Percentiles rank a stretch among this genome's conserved stretches.
phyloP scores from a whole-genome alignment of 2,888 invertebrate species.

The Automeris io region DNA sequence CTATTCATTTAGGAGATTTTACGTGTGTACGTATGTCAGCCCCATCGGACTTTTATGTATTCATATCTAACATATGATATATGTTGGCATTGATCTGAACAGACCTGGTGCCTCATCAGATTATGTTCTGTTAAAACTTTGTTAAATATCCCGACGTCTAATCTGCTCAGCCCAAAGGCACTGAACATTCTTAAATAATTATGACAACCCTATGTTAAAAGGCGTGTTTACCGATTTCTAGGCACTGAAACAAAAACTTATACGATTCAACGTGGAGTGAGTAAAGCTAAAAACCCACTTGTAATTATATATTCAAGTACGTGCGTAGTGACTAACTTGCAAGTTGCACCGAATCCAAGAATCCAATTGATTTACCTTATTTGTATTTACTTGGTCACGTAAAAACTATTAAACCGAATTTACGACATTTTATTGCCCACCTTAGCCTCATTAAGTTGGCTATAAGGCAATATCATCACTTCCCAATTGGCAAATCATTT shows the following conservation, averaged over 20 bases:
- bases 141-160: too few relatives aligned
- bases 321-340: slow-evolving; percentile 9
- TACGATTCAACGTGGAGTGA: background rate
- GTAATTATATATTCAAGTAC: slow-evolving; percentile 8
- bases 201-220: too few relatives aligned
- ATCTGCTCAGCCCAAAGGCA: too few relatives aligned
- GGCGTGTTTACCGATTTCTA: background rate
- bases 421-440: slow-evolving; percentile 8
- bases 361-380: slow-evolving; percentile 11
- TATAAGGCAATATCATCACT: slow-evolving; percentile 6
- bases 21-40: too few relatives aligned
- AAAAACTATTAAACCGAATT: slow-evolving; percentile 10
- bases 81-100: too few relatives aligned
- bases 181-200: too few relatives aligned
- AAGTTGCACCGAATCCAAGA: slow-evolving; percentile 10
- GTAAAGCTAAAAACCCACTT: slow-evolving; percentile 1
- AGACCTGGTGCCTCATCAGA: too few relatives aligned
- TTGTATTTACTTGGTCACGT: slow-evolving; percentile 10
- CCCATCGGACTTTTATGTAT: too few relatives aligned
- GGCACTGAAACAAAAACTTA: background rate
- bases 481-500: slow-evolving; percentile 8
- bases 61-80: too few relatives aligned
- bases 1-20: too few relatives aligned
- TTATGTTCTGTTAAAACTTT: too few relatives aligned
- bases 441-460: slow-evolving; percentile 8